Evolutionary conservation across 2,888 invertebrate species (phyloP), one percentile per base, ranked within the genome.

Genomic region (Athripsodes cinereus): DNA sequence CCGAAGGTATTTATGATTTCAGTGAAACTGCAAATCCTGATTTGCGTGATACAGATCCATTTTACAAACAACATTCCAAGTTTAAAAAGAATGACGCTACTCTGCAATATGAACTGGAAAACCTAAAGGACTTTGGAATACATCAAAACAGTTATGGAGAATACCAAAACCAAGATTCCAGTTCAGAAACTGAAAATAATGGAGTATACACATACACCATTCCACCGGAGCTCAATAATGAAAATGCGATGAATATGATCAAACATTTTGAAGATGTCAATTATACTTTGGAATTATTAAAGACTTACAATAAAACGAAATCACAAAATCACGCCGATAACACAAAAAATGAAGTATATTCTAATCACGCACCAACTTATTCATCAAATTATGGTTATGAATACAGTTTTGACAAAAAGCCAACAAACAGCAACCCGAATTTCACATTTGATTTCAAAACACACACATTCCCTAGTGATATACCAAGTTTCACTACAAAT

Each of bases 71-170:
- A 6, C 8, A 22, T 22, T 22, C 16, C 2, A 50, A 26, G 22
- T 50, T 13, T 26, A 26, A 50, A 16, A 50, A 50, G 26, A 50
- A 50, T 11, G 50, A 50, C 16, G 16, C 26, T 3, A n/a, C 22
- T 16, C n/a, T 11, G 2, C 16, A 50, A 22, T 26, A 50, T 21
- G 16, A 26, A 8, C 13, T 22, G 3, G 34, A 55, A 16, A 58
- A 55, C 20, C 22, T 52, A 5, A 55, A 51, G 11, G 46, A 22
- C 2, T 58, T 44, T 31, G 56, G 50, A 8, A 21, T 19, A 13
- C 40, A 58, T 47, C 58, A 49, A 34, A 55, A 58, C 19, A 61
- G 58, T 20, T 61, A 55, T 6, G 58, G 58, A 11, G 55, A 58
- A 22, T 53, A 50, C 18, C 3, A 5, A 5, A 40, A 13, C 5